Evolutionary conservation across 2,797 vertebrate species (phyloP), one percentile per base, ranked within the genome.

Genomic region (Pagetopsis macropterus): DNA sequence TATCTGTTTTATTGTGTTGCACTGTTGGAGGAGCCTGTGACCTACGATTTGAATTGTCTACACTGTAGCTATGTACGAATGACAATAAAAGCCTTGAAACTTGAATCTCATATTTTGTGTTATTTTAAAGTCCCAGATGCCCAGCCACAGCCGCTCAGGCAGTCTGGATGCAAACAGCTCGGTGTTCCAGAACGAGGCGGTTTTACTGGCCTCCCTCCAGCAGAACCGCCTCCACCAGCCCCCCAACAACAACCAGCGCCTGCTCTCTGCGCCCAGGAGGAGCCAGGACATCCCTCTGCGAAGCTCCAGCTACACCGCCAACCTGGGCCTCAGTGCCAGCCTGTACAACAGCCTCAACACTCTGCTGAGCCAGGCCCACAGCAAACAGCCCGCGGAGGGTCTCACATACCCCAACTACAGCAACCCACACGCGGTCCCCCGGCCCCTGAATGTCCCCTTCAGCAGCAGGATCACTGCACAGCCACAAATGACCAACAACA

Each of bases 171-270:
- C 84, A 0, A 89, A 92, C 82, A 93, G 92, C 67, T 89, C 90
- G 0, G 82, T 94, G 86, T 94, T 90, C 75, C 79, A 96, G 84
- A 96, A 95, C 49, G 94, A 96, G 79, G 88, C 91, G 5, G 78
- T 94, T 71, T 78, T 94, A 23, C 93, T 93, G 41, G 74, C 93
- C 69, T 94, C 95, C 72, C 85, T 95, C 13, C 89, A 84, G 3
- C 89, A 90, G 46, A 90, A 82, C 62, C 79, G 71, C 65, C 73
- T 83, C 37, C 85, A 79, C 43, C 84, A 74, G 57, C 85, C 82
- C 2, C 7, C n/a, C 69, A 81, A 60, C 85, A 89, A 87, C 85
- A 89, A 87, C 83, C 91, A 89, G 57, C 46, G 61, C 19, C 79
- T 77, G 41, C 83, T 82, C 21, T 69, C 85, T 3, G 59, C 70